Conservation (phyloP, 2,113 vertebrate genomes). For the Cyprinodon tularosa region DNA sequence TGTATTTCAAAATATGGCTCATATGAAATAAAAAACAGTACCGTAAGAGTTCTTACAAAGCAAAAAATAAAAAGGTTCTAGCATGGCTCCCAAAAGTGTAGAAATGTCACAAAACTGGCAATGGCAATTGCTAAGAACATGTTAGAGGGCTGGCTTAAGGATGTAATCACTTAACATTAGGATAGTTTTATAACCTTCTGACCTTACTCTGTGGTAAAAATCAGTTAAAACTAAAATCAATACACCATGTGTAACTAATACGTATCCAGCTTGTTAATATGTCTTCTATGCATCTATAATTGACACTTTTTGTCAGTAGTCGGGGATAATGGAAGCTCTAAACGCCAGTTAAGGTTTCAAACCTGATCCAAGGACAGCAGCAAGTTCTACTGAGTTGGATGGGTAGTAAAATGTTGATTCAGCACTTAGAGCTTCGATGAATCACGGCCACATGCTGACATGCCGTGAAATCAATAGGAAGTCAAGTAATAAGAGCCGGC, state of each 20-base stretch:
- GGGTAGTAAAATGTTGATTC: conserved; percentile 57
- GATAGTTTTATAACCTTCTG: not conserved
- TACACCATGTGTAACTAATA: conserved; percentile 31
- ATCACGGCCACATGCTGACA: conserved; percentile 49
- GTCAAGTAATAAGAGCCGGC: conserved; percentile 54
- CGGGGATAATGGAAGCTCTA: conserved; percentile 31
- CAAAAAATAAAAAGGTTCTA: not conserved
- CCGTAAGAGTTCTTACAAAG: not conserved
- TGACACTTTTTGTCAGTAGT: conserved; percentile 35
- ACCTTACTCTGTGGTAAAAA: conserved; percentile 14
- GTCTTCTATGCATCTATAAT: conserved; percentile 7
- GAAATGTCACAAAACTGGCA: not conserved
- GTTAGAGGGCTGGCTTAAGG: too few relatives aligned
- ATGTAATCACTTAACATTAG: not conserved
- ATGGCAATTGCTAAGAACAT: not conserved
- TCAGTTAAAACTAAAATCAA: conserved; percentile 29
- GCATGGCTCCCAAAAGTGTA: not conserved
- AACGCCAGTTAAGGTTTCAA: conserved; percentile 41
- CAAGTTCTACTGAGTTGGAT: conserved; percentile 20
- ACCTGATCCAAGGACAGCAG: conserved; percentile 46
- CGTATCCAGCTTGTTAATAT: not conserved
- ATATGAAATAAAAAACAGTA: not conserved
- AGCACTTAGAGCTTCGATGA: conserved; percentile 53
- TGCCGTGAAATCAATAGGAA: conserved; percentile 68
- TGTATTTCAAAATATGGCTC: not conserved